Evolutionary conservation across 2,888 invertebrate genomes (phyloP).

Genomic region (Aporophyla nigra): DNA sequence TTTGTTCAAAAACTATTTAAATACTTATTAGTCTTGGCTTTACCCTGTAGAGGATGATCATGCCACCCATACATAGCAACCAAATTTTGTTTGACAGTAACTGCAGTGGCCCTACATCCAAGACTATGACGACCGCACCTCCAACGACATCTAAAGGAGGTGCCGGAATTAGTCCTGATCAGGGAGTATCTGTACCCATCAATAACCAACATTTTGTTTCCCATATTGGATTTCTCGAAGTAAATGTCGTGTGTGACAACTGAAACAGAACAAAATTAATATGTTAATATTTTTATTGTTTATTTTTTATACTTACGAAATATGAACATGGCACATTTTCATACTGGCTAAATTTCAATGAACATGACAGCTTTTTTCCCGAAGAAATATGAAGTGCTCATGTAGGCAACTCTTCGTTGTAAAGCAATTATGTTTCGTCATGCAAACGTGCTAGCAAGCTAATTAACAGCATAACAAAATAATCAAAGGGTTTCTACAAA

Average conservation of each 20-base stretch:
- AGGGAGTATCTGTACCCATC: conserved; percentile 48
- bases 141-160: conserved; percentile 10
- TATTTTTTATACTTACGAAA: neutral
- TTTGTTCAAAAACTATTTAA: neutral
- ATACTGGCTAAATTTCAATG: neutral
- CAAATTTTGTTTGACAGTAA: conserved; percentile 9
- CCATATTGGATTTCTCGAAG: conserved; percentile 34
- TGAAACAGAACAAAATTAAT: conserved; percentile 33
- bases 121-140: conserved; percentile 45
- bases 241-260: conserved; percentile 1
- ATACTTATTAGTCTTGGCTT: neutral
- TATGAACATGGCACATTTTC: neutral
- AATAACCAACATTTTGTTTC: conserved; percentile 47
- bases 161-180: neutral
- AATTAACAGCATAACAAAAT: too few relatives aligned
- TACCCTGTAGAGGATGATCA: neutral
- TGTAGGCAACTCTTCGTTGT: neutral
- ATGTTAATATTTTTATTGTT: neutral
- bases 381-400: too few relatives aligned
- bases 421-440: neutral
- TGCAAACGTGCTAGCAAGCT: neutral
- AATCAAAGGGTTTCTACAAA: neutral
- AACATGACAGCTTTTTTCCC: neutral
- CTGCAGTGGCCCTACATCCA: conserved; percentile 49
- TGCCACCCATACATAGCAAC: conserved; percentile 24